Evolutionary conservation across 2,888 invertebrate species (phyloP), one percentile per base, ranked within the genome.

Genomic region (Blomia tropicalis): DNA sequence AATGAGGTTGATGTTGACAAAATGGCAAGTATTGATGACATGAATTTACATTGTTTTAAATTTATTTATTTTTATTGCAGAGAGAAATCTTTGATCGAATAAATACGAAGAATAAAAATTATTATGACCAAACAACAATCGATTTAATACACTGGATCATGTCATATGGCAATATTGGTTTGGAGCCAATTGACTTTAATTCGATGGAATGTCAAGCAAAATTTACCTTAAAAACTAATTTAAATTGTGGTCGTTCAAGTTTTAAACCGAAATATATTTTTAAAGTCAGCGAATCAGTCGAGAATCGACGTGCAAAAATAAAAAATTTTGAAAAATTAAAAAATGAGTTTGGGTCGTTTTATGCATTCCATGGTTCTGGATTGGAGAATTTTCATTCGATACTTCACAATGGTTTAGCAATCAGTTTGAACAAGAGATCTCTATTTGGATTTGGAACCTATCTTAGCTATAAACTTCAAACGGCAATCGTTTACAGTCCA

Each of bases 321-420:
- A 27, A 47, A 7, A 47, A 47, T 11, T 47, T 47, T 19, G 14
- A 7, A 7, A 19, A 14, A 7, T n/a, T 47, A 7, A 47, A 47
- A n/a, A 7, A 22, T 47, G 7, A 32, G n/a, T 31, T 29, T 32
- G 61, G 61, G 25, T 31, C 61, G 11, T 61, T 61, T 54, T 53
- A 53, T n/a, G 61, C 61, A 19, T 61, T 61, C 43, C 61, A 61
- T 19, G 61, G 61, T 5, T 61, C 61, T 7, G 17, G 2, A 14
- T n/a, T 53, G 30, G 61, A 61, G 27, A 61, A 61, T 53, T 61
- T 54, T 54, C 61, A 61, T 43, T 61, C 61, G 19, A 61, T 61
- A 7, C 36, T 61, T 2, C 53, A 61, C 61, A 61, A 61, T 36
- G 61, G 61, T 5, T 25, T 61, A 19, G 31, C 43, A 2, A 56